These are phyloP conservation scores for Megaptera novaeangliae DNA, from an alignment of 2,113 vertebrate genomes.

Conservation along the genomic window DNA sequence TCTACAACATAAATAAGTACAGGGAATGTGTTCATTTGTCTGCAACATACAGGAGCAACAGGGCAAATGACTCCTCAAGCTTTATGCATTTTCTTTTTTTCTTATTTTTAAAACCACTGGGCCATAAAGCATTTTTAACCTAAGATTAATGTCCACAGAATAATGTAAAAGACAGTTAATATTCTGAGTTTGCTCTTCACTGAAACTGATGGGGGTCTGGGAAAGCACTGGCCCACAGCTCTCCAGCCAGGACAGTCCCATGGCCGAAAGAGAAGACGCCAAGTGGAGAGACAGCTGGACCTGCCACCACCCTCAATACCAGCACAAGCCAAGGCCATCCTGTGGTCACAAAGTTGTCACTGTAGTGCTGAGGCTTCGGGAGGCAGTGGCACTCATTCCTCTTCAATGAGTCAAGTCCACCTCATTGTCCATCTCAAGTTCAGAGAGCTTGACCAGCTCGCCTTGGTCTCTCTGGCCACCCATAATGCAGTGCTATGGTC, in stretches of 20 bases:
- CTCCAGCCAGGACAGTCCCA: background rate
- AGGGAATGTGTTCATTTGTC: constrained; percentile 32
- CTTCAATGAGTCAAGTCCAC: background rate
- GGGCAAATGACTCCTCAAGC: background rate
- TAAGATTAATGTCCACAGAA: background rate
- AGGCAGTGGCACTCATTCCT: background rate
- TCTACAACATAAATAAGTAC: constrained; percentile 51
- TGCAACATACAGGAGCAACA: background rate
- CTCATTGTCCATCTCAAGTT: background rate
- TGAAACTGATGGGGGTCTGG: background rate
- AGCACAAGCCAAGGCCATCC: background rate
- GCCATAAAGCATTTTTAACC: background rate
- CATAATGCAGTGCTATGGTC: background rate
- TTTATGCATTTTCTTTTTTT: background rate
- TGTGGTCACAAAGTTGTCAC: background rate
- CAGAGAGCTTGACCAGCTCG: background rate
- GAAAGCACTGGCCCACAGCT: background rate
- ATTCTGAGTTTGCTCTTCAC: background rate
- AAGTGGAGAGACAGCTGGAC: background rate
- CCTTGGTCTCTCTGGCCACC: too few species aligned
- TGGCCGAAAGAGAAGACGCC: background rate
- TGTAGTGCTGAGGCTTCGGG: background rate
- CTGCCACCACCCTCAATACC: too few species aligned
- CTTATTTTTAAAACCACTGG: background rate
- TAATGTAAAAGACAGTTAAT: background rate